A percentile compares a stretch with the other conserved stretches of the same genome.
Conservation (phyloP, 2,113 vertebrate genomes). For the Pimephales promelas region DNA sequence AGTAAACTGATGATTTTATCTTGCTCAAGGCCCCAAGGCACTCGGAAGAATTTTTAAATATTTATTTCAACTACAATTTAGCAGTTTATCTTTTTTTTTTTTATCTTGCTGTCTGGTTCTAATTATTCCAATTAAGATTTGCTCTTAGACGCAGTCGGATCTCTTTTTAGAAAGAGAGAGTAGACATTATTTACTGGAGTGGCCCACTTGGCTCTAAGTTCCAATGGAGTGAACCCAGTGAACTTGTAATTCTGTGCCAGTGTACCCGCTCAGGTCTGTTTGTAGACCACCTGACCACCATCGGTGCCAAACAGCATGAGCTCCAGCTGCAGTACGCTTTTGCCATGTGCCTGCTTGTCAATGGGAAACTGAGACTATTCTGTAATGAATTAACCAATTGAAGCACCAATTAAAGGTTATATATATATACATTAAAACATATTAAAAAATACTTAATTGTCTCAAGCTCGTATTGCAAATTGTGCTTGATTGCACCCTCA, state of each 20-base stretch:
- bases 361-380: neutral
- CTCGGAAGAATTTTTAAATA: neutral
- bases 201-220: constrained; percentile 32
- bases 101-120: neutral
- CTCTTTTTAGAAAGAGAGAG: neutral
- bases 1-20: neutral
- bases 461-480: neutral
- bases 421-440: too few species aligned
- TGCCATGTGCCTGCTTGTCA: neutral
- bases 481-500: neutral
- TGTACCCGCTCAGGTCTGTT: neutral
- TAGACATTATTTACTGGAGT: constrained; percentile 17
- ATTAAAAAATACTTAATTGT: too few species aligned
- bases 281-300: neutral
- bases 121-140: neutral
- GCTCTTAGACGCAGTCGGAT: neutral
- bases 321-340: neutral
- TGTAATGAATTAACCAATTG: neutral
- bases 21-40: neutral
- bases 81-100: too few species aligned
- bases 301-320: neutral
- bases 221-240: constrained; percentile 8
- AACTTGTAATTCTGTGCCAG: neutral
- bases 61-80: constrained; percentile 2
- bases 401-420: too few species aligned